phyloP scores from a whole-genome alignment of 2,888 invertebrate genomes.

The Odontomyia ornata region DNA sequence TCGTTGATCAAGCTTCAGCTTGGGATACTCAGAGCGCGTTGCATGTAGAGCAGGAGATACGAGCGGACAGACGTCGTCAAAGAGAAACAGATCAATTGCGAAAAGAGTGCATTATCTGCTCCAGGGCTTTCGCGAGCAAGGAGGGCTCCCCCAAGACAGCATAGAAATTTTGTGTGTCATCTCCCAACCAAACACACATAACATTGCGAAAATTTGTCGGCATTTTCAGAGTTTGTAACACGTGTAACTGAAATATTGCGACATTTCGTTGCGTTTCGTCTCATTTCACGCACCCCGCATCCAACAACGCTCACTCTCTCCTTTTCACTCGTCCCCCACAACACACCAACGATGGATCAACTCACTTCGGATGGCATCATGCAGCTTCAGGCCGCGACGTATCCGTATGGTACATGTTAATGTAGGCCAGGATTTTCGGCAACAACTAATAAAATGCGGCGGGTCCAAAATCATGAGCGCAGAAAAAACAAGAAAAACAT shows the following conservation, averaged over 20 bases:
- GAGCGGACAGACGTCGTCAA: neutral
- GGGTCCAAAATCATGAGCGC: neutral
- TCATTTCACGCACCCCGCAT: neutral
- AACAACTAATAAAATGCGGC: neutral
- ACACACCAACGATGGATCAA: neutral
- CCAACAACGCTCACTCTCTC: neutral
- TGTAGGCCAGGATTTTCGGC: constrained; percentile 42
- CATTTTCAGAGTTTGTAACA: constrained; percentile 40
- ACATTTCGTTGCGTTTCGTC: constrained; percentile 37
- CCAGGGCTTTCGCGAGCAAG: neutral
- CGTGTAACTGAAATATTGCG: constrained; percentile 40
- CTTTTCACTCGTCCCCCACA: neutral
- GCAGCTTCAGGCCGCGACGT: constrained; percentile 8
- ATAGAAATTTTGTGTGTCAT: neutral
- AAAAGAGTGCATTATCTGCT: neutral
- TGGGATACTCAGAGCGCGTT: no score
- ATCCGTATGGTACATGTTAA: constrained; percentile 38
- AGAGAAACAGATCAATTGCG: constrained; percentile 4
- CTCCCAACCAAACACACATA: neutral
- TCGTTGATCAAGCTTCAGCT: no score
- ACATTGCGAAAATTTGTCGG: constrained; percentile 38
- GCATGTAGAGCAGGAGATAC: neutral
- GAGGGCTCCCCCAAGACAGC: neutral
- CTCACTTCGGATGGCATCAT: constrained; percentile 3
- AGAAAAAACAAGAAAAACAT: neutral